These are phyloP conservation scores for Polyploca ridens DNA, from an alignment of 2,888 invertebrate species.

Conservation along the genomic window DNA sequence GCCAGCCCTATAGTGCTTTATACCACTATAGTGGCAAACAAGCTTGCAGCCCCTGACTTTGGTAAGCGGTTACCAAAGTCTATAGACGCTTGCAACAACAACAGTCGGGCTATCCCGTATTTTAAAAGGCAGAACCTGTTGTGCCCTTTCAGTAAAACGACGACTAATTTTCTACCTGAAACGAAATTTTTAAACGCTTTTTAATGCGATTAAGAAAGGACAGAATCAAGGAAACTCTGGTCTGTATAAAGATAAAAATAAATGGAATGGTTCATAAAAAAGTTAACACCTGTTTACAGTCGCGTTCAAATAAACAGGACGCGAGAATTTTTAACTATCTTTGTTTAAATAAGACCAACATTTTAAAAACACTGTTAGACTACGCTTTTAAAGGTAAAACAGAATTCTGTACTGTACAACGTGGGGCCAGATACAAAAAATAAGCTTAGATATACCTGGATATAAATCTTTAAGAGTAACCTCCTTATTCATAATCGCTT, in stretches of 20 bases:
- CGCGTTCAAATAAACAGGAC: conserved; percentile 28
- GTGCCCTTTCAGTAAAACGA: too few species aligned
- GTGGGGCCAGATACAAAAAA: too few species aligned
- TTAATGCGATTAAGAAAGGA: neutral
- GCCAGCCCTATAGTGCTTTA: neutral
- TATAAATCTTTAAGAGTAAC: too few species aligned
- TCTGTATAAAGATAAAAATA: conserved; percentile 39
- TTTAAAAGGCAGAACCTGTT: too few species aligned
- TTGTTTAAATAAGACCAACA: conserved; percentile 23
- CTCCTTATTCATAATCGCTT: too few species aligned
- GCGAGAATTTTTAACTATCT: conserved; percentile 14
- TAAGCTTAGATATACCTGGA: too few species aligned
- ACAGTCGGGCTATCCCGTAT: too few species aligned
- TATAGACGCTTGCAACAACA: too few species aligned
- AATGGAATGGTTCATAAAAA: conserved; percentile 42
- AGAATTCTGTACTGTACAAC: too few species aligned
- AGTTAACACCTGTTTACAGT: conserved; percentile 47
- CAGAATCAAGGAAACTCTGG: conserved; percentile 31
- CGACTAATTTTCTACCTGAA: conserved; percentile 7
- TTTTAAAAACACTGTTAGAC: conserved; percentile 16
- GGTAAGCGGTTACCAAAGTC: too few species aligned
- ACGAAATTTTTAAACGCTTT: neutral
- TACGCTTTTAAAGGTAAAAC: neutral
- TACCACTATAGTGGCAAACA: too few species aligned
- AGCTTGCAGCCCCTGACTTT: too few species aligned